A percentile compares a stretch with the other conserved stretches of the same genome.
These are phyloP conservation scores for Cantharis lateralis DNA, from an alignment of 2,888 invertebrate species.

Conservation along the genomic window DNA sequence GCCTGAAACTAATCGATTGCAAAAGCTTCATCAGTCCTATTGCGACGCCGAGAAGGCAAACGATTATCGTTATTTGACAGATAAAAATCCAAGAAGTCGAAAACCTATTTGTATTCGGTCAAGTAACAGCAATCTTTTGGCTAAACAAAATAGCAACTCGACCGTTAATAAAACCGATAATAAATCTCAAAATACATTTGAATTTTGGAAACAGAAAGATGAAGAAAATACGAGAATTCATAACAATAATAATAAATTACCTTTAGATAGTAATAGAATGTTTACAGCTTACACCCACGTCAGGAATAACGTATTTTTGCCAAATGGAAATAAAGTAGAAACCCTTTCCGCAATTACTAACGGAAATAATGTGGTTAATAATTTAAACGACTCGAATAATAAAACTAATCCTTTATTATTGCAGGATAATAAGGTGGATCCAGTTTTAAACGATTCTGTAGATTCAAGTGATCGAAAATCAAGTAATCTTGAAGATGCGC, in stretches of 20 bases:
- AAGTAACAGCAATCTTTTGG: background rate
- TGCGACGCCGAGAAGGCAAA: constrained; percentile 39
- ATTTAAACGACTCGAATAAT: constrained; percentile 13
- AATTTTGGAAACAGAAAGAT: constrained; percentile 69
- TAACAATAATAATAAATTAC: constrained; percentile 29
- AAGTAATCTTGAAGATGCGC: constrained; percentile 83
- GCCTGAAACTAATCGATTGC: constrained; percentile 45
- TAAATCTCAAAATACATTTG: constrained; percentile 59
- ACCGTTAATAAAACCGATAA: background rate
- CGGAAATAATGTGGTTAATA: background rate
- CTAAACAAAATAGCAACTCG: background rate
- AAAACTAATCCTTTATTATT: constrained; percentile 34
- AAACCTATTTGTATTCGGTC: constrained; percentile 72
- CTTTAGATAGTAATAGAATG: constrained; percentile 47
- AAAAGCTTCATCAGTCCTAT: constrained; percentile 24
- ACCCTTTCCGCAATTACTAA: constrained; percentile 25
- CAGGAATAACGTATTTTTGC: constrained; percentile 50
- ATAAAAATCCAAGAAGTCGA: constrained; percentile 73
- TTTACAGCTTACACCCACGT: constrained; percentile 51
- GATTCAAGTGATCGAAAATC: constrained; percentile 60
- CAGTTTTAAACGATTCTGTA: background rate
- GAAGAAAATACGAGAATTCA: constrained; percentile 46
- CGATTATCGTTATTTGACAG: constrained; percentile 68
- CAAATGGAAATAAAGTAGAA: constrained; percentile 40
- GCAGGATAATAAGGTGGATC: background rate